phyloP scores from a whole-genome alignment of 2,113 vertebrate species.

The Microtus montanus region DNA sequence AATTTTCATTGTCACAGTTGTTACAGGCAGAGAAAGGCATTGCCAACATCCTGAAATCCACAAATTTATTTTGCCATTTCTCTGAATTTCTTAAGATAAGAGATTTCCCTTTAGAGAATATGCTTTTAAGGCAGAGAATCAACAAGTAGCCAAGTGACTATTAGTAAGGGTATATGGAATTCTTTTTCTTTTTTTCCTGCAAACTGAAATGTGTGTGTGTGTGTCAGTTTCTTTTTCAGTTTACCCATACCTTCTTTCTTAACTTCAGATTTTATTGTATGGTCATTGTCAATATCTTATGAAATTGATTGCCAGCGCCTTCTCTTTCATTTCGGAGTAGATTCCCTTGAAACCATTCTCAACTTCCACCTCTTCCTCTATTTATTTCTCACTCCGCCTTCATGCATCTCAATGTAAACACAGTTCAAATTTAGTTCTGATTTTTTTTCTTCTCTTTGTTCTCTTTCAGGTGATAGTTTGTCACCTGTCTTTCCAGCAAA shows the following conservation, averaged over 20 bases:
- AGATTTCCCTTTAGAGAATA: neutral
- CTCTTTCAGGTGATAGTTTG: neutral
- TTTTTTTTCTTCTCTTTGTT: neutral
- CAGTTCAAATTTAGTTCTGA: neutral
- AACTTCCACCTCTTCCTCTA: rapidly evolving
- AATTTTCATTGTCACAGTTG: neutral
- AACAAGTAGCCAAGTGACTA: neutral
- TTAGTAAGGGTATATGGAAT: neutral
- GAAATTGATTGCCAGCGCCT: neutral
- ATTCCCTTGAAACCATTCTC: neutral
- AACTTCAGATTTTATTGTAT: neutral
- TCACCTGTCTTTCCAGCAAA: neutral
- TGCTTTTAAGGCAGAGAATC: neutral
- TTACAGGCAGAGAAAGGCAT: neutral
- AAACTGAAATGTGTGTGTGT: neutral
- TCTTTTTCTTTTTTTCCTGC: neutral
- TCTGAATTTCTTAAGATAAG: neutral
- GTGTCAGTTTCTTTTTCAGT: neutral
- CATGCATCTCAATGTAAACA: neutral
- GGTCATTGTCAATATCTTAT: neutral
- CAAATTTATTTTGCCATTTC: neutral
- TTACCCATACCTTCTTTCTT: neutral
- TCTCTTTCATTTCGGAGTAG: neutral
- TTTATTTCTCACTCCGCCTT: neutral
- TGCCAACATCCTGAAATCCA: neutral